Evolutionary conservation across 2,888 invertebrate genomes (phyloP), one percentile per base, ranked within the genome.

Genomic region (Argyresthia goedartella): DNA sequence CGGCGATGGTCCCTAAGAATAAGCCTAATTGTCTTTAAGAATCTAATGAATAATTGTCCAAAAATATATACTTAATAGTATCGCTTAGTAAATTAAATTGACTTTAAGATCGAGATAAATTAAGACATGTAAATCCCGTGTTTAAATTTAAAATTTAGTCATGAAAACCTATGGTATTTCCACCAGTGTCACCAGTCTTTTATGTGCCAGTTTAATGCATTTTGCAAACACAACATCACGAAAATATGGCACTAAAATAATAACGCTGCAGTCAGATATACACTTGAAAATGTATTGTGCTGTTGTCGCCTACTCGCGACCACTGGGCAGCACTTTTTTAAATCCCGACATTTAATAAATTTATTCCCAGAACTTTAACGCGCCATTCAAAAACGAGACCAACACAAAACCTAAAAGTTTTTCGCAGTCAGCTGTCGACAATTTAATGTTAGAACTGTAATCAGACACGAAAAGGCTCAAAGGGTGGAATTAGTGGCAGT

Each of bases 401-500:
- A 25, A 25, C 2, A 25, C 25, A 25, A 39, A 39, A 39, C 39
- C 10, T 39, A 39, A 39, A 39, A 39, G 10, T 39, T 39, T 4
- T 39, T 39, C 39, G 39, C 39, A 39, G 39, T 39, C 39, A n/a
- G 9, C 39, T n/a, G 39, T 39, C 25, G 25, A 25, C 25, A 25
- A 39, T 39, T 16, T 8, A 33, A 70, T 71, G 67, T 65, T 53
- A 53, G 52, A 53, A 51, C 50, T 43, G 55, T 53, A 54, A 53
- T 55, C 54, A 56, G 55, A 52, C 43, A 35, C 50, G 15, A 44
- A 55, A 49, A 25, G 16, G 50, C 54, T 58, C 60, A 61, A 65
- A 64, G 58, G 60, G 54, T 57, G 49, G 52, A 62, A 62, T 65
- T 61, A 72, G 67, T 65, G 64, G 60, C 60, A 56, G 52, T 65